phyloP scores from a whole-genome alignment of 2,888 invertebrate species.

The Tetragnatha montana region DNA sequence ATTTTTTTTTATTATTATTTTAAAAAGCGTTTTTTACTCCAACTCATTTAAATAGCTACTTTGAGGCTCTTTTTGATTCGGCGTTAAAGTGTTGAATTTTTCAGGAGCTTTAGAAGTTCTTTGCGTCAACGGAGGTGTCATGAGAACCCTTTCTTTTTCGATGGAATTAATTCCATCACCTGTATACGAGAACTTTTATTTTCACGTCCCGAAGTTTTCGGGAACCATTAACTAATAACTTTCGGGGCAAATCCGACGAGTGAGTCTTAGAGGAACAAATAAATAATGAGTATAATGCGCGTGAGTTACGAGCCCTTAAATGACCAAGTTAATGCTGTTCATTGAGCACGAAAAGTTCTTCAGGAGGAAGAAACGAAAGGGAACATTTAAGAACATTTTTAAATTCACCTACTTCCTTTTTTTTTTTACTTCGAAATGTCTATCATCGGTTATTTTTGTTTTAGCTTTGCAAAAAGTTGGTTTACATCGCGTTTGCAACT shows the following conservation, averaged over 20 bases:
- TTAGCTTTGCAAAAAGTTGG: too few species aligned
- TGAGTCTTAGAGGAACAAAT: too few species aligned
- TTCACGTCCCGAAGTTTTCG: not conserved
- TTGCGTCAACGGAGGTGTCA: slow-evolving; percentile 24
- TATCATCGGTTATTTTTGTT: too few species aligned
- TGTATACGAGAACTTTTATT: slow-evolving; percentile 18
- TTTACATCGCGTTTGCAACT: too few species aligned
- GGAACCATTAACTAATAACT: slow-evolving; percentile 25
- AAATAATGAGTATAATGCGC: too few species aligned
- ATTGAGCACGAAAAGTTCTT: too few species aligned
- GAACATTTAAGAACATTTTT: too few species aligned
- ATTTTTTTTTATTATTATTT: slow-evolving; percentile 30
- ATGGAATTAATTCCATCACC: slow-evolving; percentile 37
- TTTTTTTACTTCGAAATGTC: too few species aligned
- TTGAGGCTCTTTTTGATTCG: slow-evolving; percentile 51
- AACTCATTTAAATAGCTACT: slow-evolving; percentile 46
- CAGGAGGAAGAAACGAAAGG: too few species aligned
- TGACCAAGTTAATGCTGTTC: too few species aligned
- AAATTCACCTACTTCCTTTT: too few species aligned
- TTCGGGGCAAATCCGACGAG: not conserved
- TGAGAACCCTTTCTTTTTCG: not conserved
- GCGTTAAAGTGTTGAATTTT: slow-evolving; percentile 54
- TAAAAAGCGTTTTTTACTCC: slow-evolving; percentile 21
- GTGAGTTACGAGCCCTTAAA: too few species aligned
- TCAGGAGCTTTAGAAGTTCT: slow-evolving; percentile 19